Base-by-base conservation (phyloP, 2,888 invertebrate genomes). In the Habroteleia sp. region DNA sequence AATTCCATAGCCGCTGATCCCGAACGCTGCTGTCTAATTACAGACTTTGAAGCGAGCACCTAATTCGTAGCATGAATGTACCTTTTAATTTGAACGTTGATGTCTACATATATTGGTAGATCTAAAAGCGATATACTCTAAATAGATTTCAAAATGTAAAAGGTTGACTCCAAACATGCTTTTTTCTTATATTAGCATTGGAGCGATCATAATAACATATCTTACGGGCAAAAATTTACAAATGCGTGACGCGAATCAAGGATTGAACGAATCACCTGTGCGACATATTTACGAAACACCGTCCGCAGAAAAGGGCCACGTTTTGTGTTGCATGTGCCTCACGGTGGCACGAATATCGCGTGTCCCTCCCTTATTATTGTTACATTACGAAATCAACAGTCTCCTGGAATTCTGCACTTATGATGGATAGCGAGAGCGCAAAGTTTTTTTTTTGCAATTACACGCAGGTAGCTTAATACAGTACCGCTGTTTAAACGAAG, bases 51-150 rank as follows among this genome's bases (percentile, higher is more conserved):
- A 65, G 14, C 31, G 23, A 41, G 6, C 48, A 11, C 42, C 58
- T 56, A 69, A 69, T 48, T 60, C 60, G 11, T 7, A 48, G 41
- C 46, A 25, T 10, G 33, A 54, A 7, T 27, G 41, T 56, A 48
- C 44, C 71, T 71, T 48, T 71, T 71, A 71, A 69, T 69, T 69
- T 69, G 35, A 23, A 58, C 17, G 44, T 50, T 62, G 62, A 63
- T 56, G 62, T 71, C 71, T 71, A 71, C 62, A 71, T 63, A 73
- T 50, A n/a, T n/a, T 50, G 50, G 50, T 50, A 58, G 63, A 65
- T 73, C 65, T 58, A 65, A 58, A 48, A 42, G 56, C 63, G 54
- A 73, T 65, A 56, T 65, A 62, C 58, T 73, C 52, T 56, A 58
- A 73, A 65, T 58, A 65, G 56, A 63, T 71, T 50, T 46, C 14